Base-by-base conservation (phyloP, 1,140 invertebrate genomes). In the Tetramorium parvispinum region DNA sequence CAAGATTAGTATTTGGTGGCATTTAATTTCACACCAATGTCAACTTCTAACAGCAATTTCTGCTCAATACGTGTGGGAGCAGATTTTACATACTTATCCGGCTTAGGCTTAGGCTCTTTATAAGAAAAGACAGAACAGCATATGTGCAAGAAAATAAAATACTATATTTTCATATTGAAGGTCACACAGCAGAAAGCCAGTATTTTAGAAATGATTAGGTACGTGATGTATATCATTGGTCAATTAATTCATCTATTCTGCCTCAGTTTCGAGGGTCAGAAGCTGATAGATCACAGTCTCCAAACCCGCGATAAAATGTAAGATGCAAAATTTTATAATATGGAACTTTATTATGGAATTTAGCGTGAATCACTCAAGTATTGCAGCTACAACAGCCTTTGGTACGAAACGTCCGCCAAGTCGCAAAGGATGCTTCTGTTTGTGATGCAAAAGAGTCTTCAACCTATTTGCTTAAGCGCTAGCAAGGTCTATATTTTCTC, bases 231-330 rank as follows among this genome's bases (percentile, higher is more conserved):
- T 43, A 77, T 86, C 5, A 0, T 81, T 8, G 88, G 18, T 16
- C 73, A 85, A 32, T 21, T 91, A 11, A 70, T 88, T 2, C 91
- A 91, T 71, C 32, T 91, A 16, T 91, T 91, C 32, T 89, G 37
- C 43, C 24, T 86, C 13, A 88, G 83, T 87, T 91, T 79, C 21
- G 88, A 78, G 1, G 86, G 91, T 16, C 88, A 91, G 24, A 87
- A 70, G 10, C 43, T 91, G 11, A 91, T 91, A 21, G 86, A 88
- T 59, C 87, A 91, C 24, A 91, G 89, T 86, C 57, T 77, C 24
- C 43, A 63, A 61, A 57, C 85, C 3, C 75, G 71, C 63, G 37
- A 66, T 18, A 70, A 63, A 24, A 78, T 85, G 91, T 91, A 51
- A 88, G 89, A 40, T 1, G n/a, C 27, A 51, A 18, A 1, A 53